Evolutionary conservation across 2,113 vertebrate species (phyloP).

Genomic region (Pterophyllum scalare): DNA sequence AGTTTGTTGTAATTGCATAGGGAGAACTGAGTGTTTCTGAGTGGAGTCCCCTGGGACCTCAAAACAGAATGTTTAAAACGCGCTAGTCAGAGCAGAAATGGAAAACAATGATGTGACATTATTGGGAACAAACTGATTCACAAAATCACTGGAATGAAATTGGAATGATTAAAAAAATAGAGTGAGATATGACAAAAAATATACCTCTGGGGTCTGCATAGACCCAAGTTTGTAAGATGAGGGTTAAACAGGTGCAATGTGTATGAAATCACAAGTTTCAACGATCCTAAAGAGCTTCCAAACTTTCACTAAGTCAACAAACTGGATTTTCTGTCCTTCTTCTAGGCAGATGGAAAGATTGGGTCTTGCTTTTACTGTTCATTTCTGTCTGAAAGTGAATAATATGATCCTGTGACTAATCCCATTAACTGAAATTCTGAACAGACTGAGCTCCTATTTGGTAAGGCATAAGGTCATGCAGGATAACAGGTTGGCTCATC

Average conservation of each 20-base stretch:
- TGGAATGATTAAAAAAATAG: neutral
- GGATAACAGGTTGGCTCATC: conserved; percentile 30
- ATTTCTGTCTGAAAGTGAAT: conserved; percentile 16
- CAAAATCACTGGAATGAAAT: neutral
- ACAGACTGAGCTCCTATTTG: conserved; percentile 3
- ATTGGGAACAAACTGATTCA: neutral
- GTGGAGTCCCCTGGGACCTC: too few relatives aligned
- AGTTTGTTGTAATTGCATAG: too few relatives aligned
- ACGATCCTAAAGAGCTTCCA: neutral
- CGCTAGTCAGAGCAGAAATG: too few relatives aligned
- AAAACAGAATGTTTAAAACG: too few relatives aligned
- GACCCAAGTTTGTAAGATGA: neutral
- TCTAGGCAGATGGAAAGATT: neutral
- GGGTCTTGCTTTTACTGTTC: neutral
- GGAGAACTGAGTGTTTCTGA: too few relatives aligned
- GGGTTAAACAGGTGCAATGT: neutral
- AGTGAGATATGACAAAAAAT: neutral
- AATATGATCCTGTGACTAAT: conserved; percentile 14
- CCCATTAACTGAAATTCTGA: neutral
- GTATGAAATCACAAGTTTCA: neutral
- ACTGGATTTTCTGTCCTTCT: conserved; percentile 7
- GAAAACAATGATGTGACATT: neutral
- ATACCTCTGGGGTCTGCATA: neutral
- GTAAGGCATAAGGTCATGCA: conserved; percentile 21
- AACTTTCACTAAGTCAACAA: neutral